A percentile compares a stretch with the other conserved stretches of the same genome.
These are phyloP conservation scores for Eolophus roseicapilla DNA, from an alignment of 2,113 vertebrate genomes.

Conservation along the genomic window DNA sequence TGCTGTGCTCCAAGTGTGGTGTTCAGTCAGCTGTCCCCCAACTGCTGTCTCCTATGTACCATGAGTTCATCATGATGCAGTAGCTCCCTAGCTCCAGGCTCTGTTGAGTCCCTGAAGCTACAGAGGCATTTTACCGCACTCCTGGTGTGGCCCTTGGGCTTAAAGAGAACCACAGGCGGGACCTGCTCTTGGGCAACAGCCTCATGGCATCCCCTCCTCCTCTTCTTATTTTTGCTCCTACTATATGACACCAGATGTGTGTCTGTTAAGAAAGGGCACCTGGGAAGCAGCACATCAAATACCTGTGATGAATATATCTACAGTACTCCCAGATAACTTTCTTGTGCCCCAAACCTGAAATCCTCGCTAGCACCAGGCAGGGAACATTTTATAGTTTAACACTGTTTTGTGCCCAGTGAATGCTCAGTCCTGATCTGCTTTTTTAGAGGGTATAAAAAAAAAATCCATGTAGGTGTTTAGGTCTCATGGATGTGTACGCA, in stretches of 20 bases:
- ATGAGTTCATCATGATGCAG: not conserved
- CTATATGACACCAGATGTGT: not conserved
- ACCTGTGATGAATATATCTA: not conserved
- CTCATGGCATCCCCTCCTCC: not conserved
- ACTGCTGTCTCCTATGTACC: not conserved
- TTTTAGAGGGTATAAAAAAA: not conserved
- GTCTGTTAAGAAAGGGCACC: not conserved
- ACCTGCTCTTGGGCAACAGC: not conserved
- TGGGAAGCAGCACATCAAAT: not conserved
- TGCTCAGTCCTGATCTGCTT: slow-evolving; percentile 23
- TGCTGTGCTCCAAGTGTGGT: not conserved
- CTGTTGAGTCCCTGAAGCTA: not conserved
- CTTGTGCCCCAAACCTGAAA: not conserved
- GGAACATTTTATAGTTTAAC: not conserved
- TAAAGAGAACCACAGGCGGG: not conserved
- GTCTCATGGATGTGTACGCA: not conserved
- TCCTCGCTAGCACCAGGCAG: not conserved
- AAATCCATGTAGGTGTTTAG: not conserved
- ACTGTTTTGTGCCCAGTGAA: slow-evolving; percentile 39
- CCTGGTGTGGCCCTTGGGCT: not conserved
- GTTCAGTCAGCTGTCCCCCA: not conserved
- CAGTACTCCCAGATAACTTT: not conserved
- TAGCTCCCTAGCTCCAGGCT: not conserved
- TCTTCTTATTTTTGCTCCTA: not conserved
- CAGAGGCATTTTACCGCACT: not conserved